Base-by-base conservation (phyloP, 2,888 invertebrate genomes). In the Eupithecia inturbata region DNA sequence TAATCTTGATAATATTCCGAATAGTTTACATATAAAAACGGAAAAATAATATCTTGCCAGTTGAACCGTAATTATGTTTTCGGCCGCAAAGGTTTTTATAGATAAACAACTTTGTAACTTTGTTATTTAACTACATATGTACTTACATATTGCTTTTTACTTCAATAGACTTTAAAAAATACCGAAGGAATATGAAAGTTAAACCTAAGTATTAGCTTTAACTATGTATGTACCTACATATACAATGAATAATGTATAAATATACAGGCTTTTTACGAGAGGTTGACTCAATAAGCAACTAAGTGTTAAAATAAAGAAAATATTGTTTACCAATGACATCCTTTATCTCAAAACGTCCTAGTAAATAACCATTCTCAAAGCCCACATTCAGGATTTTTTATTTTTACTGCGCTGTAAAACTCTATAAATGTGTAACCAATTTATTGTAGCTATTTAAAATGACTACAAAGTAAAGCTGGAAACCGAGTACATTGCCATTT, bases 391-490 rank as follows among this genome's bases (percentile, higher is more conserved):
- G 66, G 60, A 70, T 70, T 80, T 77, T 81, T 85, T 80, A 81
- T 73, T 84, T 89, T 89, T 85, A 89, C 80, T 83, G 80, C 84
- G 82, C 83, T 84, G 85, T 89, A 87, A 89, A 87, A 83, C 86
- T 81, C 83, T 85, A 85, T 87, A 85, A 87, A 85, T 83, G 81
- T 88, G 80, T 84, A 81, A 83, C 82, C 83, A 87, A 88, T 88
- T 88, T 88, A 88, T 84, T 81, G 84, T 85, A 79, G 83, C 82
- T 83, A 86, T 88, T 84, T 85, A 87, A 83, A 83, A 82, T 81
- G 81, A 41, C 82, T 81, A 83, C 82, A 84, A 81, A 78, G 79
- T 82, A 77, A 66, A 62, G 60, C 70, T 71, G 70, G 71, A 68
- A 77, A 74, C 74, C 75, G 72, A 71, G 69, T 28, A 67, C 72